A percentile compares a stretch with the other conserved stretches of the same genome.
phyloP scores from a whole-genome alignment of 2,888 invertebrate genomes.

The Protophormia terraenovae region DNA sequence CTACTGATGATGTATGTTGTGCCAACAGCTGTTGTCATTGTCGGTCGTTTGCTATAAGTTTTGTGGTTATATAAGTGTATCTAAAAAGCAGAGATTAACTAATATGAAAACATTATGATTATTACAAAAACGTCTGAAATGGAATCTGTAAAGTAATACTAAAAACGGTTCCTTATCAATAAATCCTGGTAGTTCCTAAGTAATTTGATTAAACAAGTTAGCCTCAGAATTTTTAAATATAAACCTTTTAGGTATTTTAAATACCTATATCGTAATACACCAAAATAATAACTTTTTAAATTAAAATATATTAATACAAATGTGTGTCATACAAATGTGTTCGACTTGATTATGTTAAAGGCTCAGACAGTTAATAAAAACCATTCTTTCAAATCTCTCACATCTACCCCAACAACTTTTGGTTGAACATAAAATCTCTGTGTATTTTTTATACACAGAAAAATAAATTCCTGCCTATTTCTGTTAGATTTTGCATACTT shows the following conservation, averaged over 20 bases:
- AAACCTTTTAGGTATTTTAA: no score
- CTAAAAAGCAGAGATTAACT: not conserved
- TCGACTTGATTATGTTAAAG: no score
- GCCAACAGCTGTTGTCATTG: conserved; percentile 63
- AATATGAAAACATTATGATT: not conserved
- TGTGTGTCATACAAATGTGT: no score
- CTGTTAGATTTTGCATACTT: conserved; percentile 59
- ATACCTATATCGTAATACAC: no score
- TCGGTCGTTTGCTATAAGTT: conserved; percentile 27
- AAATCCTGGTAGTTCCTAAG: no score
- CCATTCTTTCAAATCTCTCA: conserved; percentile 1
- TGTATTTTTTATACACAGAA: conserved; percentile 4
- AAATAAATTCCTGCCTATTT: conserved; percentile 49
- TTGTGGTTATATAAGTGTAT: conserved; percentile 4
- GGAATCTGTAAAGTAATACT: no score
- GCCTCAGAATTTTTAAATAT: no score
- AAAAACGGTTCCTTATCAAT: no score
- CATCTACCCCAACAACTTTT: conserved; percentile 40
- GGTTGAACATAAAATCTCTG: conserved; percentile 43
- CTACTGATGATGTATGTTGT: conserved; percentile 46
- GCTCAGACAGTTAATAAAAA: not conserved
- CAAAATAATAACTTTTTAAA: no score
- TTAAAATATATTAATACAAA: no score
- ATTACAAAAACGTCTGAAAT: no score
- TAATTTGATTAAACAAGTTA: no score